Evolutionary conservation across 2,888 invertebrate species (phyloP).

Genomic region (Philopedon plagiatum): DNA sequence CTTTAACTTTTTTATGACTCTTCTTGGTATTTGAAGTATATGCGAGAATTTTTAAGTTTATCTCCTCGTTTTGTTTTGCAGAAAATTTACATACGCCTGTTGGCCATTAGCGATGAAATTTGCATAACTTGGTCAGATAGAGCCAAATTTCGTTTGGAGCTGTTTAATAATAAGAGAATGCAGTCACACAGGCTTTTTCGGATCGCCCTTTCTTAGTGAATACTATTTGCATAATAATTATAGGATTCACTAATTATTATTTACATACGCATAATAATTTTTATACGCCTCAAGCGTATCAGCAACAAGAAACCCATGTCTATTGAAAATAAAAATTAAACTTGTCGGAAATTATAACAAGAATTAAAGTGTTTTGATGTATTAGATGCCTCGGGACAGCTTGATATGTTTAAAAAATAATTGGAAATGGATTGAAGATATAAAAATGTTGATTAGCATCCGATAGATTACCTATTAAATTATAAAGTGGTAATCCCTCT

Average conservation of each 20-base stretch:
- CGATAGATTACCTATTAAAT: too few relatives aligned
- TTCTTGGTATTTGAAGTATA: constrained; percentile 9
- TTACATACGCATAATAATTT: background rate
- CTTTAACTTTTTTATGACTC: constrained; percentile 16
- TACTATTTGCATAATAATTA: background rate
- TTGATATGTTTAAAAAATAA: too few relatives aligned
- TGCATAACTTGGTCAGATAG: constrained; percentile 31
- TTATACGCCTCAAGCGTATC: background rate
- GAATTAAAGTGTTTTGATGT: background rate
- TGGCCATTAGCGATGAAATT: constrained; percentile 11
- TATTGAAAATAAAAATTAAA: background rate
- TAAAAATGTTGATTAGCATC: too few relatives aligned
- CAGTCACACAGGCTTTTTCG: background rate
- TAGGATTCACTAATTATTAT: background rate
- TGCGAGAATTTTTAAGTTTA: constrained; percentile 22
- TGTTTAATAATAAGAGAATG: background rate
- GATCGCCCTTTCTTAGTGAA: background rate
- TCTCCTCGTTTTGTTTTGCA: constrained; percentile 22
- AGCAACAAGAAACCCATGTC: background rate
- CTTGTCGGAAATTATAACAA: background rate
- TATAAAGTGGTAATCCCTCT: too few relatives aligned
- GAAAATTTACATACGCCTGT: constrained; percentile 29
- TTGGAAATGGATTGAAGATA: too few relatives aligned
- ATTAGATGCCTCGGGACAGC: background rate
- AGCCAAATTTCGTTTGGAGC: background rate